These are phyloP conservation scores for Chrysolina americana DNA, from an alignment of 2,888 invertebrate species.

Conservation along the genomic window DNA sequence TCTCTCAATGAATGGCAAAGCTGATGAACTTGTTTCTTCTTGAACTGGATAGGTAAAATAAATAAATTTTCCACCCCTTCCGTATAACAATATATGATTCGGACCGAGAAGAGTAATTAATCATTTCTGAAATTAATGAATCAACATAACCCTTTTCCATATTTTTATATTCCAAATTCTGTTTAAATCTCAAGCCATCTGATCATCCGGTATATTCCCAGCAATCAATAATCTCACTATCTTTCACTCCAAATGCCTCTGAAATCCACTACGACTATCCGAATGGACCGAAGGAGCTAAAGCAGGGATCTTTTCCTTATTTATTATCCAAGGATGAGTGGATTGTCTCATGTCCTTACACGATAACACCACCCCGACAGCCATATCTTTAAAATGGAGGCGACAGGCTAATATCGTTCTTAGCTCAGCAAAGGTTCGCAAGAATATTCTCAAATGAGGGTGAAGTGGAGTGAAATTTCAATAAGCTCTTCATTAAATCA, in stretches of 20 bases:
- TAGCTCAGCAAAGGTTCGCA: not conserved
- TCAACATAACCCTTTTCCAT: not conserved
- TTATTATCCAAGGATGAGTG: conserved; percentile 53
- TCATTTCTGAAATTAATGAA: too few relatives aligned
- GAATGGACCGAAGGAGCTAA: conserved; percentile 32
- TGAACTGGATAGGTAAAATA: too few relatives aligned
- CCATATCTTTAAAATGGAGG: conserved; percentile 49
- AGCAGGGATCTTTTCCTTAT: conserved; percentile 44
- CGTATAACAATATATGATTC: too few relatives aligned
- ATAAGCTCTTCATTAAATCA: too few relatives aligned
- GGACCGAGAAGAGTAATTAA: too few relatives aligned
- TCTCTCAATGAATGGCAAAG: too few relatives aligned
- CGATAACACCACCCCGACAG: conserved; percentile 47
- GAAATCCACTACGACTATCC: conserved; percentile 11
- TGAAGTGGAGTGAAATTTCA: not conserved
- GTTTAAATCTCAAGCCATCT: not conserved
- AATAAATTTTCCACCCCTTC: too few relatives aligned
- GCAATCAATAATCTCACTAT: conserved; percentile 10
- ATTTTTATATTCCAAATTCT: not conserved
- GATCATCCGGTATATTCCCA: not conserved
- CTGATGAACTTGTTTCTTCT: too few relatives aligned
- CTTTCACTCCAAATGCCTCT: conserved; percentile 4
- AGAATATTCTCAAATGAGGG: not conserved
- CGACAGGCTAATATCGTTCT: conserved; percentile 39
- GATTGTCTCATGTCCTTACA: conserved; percentile 52